Conservation (phyloP, 1,140 invertebrate genomes). For the Scaptomyza montana region DNA sequence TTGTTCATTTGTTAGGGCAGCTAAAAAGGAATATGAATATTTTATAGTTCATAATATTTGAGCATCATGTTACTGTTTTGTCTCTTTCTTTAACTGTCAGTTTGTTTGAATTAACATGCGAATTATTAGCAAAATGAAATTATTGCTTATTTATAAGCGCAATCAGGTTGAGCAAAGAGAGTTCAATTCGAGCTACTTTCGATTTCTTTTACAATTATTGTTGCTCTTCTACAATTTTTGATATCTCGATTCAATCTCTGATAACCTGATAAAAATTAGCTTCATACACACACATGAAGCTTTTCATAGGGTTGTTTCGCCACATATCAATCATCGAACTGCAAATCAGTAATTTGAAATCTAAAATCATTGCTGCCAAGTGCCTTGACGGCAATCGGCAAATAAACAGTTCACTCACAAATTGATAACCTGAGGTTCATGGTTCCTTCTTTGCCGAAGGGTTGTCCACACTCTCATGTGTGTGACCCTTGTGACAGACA, state of each 20-base stretch:
- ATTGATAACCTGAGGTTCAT: conserved; percentile 19
- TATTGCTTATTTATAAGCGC: conserved; percentile 23
- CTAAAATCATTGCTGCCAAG: conserved; percentile 32
- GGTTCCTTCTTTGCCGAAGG: conserved; percentile 14
- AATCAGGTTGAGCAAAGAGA: background rate
- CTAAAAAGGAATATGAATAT: conserved; percentile 73
- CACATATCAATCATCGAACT: conserved; percentile 55
- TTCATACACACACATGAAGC: conserved; percentile 9
- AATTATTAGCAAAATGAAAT: conserved; percentile 41
- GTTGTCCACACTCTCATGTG: conserved; percentile 32
- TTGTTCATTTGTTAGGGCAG: background rate
- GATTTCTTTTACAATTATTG: background rate
- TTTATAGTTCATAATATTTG: conserved; percentile 65
- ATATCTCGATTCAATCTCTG: background rate
- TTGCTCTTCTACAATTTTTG: background rate
- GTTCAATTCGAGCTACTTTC: no score
- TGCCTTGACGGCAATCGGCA: conserved; percentile 44
- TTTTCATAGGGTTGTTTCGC: background rate
- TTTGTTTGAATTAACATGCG: conserved; percentile 15
- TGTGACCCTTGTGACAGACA: conserved; percentile 42
- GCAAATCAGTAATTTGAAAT: conserved; percentile 30
- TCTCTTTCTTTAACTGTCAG: conserved; percentile 40
- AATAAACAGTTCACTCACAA: conserved; percentile 70
- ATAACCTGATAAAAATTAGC: background rate
- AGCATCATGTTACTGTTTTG: conserved; percentile 10